Evolutionary conservation across 2,888 invertebrate species (phyloP), one percentile per base, ranked within the genome.

Genomic region (Lepidocyrtoides sp.): DNA sequence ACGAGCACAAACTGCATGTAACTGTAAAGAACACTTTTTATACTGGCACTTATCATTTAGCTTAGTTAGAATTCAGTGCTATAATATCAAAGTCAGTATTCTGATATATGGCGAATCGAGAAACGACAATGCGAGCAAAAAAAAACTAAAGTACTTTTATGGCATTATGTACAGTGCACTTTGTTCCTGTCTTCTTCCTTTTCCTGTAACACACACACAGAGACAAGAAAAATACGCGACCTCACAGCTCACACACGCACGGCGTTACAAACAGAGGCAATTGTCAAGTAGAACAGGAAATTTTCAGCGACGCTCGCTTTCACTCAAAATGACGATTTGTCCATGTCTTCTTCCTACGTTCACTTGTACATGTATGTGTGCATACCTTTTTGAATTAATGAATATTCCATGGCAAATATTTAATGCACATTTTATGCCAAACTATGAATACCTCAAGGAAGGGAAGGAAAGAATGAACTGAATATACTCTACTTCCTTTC

Each of bases 401-500:
- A 66, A 72, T 72, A 36, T 72, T 44, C 72, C 72, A 72, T 72
- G 23, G 20, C 5, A 20, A 75, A 75, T 66, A 32, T 3, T 12
- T 63, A 3, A 69, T 75, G 72, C 44, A 44, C 72, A 44, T 69
- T 36, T 14, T 29, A 29, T 69, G 41, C 23, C 72, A 3, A 51
- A 26, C 51, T 75, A 51, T 14, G 26, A 75, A 75, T 75, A 75
- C 23, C 29, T 17, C 48, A 17, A 20, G 23, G 12, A 32, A 51
- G 75, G 20, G 23, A 12, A 10, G 23, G 12, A 32, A 51, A 44
- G 41, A 44, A 23, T 72, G 44, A 44, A 36, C 69, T 44, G 14
- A 51, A 51, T 51, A 75, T 75, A n/a, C n/a, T 75, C 66, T 3
- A 26, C 63, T 83, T 83, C 82, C 82, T 83, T 41, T 83, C 44